Percentiles rank a stretch among this genome's conserved stretches.
These are phyloP conservation scores for Hoplodrina ambigua DNA, from an alignment of 2,888 invertebrate species.

Conservation along the genomic window DNA sequence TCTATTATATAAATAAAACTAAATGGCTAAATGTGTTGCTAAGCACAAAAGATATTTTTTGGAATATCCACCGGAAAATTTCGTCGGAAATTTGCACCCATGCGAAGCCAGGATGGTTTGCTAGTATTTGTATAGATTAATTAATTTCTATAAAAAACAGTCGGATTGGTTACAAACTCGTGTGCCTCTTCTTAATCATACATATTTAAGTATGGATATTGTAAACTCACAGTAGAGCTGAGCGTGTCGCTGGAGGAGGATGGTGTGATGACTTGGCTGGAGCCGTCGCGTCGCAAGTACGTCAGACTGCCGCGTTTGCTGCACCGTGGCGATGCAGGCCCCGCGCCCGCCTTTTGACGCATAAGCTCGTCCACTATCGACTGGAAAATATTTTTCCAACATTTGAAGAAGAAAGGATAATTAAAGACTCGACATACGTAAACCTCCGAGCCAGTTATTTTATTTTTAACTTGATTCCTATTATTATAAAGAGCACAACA, in stretches of 20 bases:
- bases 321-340: slow-evolving; percentile 85
- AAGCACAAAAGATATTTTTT: no score
- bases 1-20: no score
- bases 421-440: neutral
- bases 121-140: no score
- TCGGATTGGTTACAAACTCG: no score
- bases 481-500: neutral
- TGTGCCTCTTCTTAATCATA: no score
- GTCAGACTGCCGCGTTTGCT: slow-evolving; percentile 92
- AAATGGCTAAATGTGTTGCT: no score
- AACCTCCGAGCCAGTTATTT: neutral
- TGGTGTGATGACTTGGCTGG: slow-evolving; percentile 91
- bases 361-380: slow-evolving; percentile 98
- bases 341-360: slow-evolving; percentile 92
- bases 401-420: neutral
- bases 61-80: no score
- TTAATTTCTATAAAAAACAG: no score
- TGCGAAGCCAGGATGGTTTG: no score
- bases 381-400: slow-evolving; percentile 85
- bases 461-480: neutral
- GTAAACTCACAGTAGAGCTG: slow-evolving; percentile 82
- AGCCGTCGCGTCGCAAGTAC: slow-evolving; percentile 94
- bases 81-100: no score
- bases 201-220: neutral
- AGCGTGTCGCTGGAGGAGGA: slow-evolving; percentile 89